phyloP scores from a whole-genome alignment of 1,140 invertebrate genomes.

The Bathynomus jamesi region DNA sequence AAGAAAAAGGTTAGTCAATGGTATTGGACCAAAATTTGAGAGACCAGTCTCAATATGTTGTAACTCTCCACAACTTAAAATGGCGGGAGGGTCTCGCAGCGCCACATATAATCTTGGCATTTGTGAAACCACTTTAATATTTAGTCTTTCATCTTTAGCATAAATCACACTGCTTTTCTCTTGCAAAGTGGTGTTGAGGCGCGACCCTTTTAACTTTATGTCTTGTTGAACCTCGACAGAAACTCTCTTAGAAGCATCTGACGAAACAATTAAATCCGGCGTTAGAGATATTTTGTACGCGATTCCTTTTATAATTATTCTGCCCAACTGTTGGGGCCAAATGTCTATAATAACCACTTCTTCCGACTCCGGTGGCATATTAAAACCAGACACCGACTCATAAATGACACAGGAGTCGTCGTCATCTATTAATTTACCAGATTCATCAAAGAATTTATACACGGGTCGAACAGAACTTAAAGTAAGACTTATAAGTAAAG shows the following conservation, averaged over 20 bases:
- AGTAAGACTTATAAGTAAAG: slow-evolving; percentile 63
- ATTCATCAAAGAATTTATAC: slow-evolving; percentile 60
- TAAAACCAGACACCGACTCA: slow-evolving; percentile 13
- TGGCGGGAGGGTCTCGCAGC: slow-evolving; percentile 15
- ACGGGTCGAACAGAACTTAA: slow-evolving; percentile 65
- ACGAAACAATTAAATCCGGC: slow-evolving; percentile 29
- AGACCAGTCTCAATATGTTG: slow-evolving; percentile 17
- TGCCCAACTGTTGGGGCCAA: slow-evolving; percentile 9
- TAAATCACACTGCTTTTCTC: slow-evolving; percentile 45
- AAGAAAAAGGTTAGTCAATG: slow-evolving; percentile 22
- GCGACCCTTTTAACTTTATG: slow-evolving; percentile 44
- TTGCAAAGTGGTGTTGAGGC: slow-evolving; percentile 44
- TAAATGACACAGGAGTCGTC: slow-evolving; percentile 22
- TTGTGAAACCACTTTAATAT: slow-evolving; percentile 44
- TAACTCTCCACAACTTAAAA: slow-evolving; percentile 25
- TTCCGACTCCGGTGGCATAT: slow-evolving; percentile 25
- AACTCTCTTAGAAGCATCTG: slow-evolving; percentile 11
- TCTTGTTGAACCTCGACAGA: slow-evolving; percentile 43
- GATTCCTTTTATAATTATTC: slow-evolving; percentile 40
- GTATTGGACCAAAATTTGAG: slow-evolving; percentile 22
- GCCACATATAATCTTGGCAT: slow-evolving; percentile 46
- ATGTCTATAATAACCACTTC: slow-evolving; percentile 21
- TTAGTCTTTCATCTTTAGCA: slow-evolving; percentile 45
- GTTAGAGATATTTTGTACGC: slow-evolving; percentile 37
- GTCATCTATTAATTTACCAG: slow-evolving; percentile 39